These are phyloP conservation scores for Brachycybe producta DNA, from an alignment of 2,888 invertebrate genomes.

Conservation along the genomic window DNA sequence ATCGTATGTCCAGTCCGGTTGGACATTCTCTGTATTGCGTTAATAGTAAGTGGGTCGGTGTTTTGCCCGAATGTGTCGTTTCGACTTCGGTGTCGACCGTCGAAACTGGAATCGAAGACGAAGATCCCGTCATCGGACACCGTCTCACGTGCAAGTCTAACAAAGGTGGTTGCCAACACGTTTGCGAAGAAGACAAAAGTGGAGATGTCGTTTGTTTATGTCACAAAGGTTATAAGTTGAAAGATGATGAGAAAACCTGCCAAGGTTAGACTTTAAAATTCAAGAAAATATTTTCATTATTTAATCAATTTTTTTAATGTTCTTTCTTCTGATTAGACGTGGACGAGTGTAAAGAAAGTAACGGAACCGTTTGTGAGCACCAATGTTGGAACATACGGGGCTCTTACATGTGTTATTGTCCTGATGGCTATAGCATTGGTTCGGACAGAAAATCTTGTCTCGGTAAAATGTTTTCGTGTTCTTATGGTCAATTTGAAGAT, in stretches of 20 bases:
- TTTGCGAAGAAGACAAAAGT: constrained; percentile 13
- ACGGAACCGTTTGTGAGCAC: constrained; percentile 44
- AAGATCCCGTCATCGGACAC: constrained; percentile 8
- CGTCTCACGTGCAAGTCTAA: constrained; percentile 5
- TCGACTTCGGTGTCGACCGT: not conserved
- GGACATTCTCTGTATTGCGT: constrained; percentile 15
- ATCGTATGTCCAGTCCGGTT: not conserved
- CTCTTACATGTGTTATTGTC: constrained; percentile 44
- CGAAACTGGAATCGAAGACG: constrained; percentile 3
- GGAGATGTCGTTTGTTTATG: constrained; percentile 12
- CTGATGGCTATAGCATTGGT: constrained; percentile 36
- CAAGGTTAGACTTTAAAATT: constrained; percentile 11
- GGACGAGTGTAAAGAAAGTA: constrained; percentile 36
- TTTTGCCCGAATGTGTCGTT: constrained; percentile 7
- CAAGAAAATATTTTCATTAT: too few relatives aligned
- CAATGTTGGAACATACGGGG: constrained; percentile 43
- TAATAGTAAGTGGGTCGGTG: constrained; percentile 12
- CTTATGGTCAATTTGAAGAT: too few relatives aligned
- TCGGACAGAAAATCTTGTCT: constrained; percentile 26
- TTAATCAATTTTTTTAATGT: not conserved
- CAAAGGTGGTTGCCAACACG: constrained; percentile 18
- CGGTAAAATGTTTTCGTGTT: constrained; percentile 7
- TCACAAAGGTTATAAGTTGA: constrained; percentile 15
- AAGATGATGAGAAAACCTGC: constrained; percentile 16
- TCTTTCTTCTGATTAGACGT: constrained; percentile 23